Conservation (phyloP, 53 echinoderm and acorn worm genomes). For the Echinometra lucunter region DNA sequence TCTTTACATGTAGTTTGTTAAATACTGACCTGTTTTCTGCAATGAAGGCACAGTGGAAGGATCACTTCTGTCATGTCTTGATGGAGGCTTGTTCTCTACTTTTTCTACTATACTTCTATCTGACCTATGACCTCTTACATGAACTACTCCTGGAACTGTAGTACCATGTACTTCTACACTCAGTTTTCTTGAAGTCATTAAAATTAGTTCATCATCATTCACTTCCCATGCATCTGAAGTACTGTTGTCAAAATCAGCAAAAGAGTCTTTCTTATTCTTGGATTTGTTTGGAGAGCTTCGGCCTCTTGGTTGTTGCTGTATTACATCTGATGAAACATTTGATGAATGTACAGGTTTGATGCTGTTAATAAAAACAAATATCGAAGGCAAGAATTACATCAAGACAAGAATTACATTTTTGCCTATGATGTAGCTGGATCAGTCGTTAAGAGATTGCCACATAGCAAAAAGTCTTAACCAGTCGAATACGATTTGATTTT, state of each 20-base stretch:
- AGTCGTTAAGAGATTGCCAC: too few relatives aligned
- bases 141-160: slow-evolving; percentile 38
- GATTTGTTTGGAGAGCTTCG: slow-evolving; percentile 63
- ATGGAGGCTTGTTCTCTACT: not conserved
- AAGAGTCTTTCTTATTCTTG: slow-evolving; percentile 88
- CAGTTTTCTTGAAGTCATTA: slow-evolving; percentile 69
- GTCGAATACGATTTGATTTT: too few relatives aligned
- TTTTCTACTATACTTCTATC: slow-evolving; percentile 25
- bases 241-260: slow-evolving; percentile 94
- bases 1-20: too few relatives aligned
- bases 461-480: too few relatives aligned
- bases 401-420: too few relatives aligned
- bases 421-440: too few relatives aligned
- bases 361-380: slow-evolving; percentile 69
- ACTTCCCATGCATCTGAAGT: slow-evolving; percentile 96
- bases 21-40: slow-evolving; percentile 30
- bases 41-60: slow-evolving; percentile 52
- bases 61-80: slow-evolving; percentile 13
- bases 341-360: slow-evolving; percentile 94
- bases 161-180: slow-evolving; percentile 63
- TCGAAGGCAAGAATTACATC: not conserved
- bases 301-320: slow-evolving; percentile 80
- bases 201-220: slow-evolving; percentile 84
- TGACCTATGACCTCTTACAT: slow-evolving; percentile 23
- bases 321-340: slow-evolving; percentile 79